A percentile compares a stretch with the other conserved stretches of the same genome.
Conservation (phyloP, 1,140 invertebrate species). For the Aphaenogaster rudis region DNA sequence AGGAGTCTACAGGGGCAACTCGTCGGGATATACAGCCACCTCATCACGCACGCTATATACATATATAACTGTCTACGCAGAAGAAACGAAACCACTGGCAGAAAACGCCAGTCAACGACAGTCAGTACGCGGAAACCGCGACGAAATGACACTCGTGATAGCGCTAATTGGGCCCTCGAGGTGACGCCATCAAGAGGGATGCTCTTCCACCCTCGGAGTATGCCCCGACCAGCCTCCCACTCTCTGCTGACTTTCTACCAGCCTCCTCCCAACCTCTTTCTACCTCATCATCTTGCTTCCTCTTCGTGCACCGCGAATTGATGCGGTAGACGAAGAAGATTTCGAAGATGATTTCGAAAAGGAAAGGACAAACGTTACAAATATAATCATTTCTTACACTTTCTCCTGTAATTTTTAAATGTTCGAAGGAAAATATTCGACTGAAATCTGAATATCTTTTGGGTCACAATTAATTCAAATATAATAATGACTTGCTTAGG, state of each 20-base stretch:
- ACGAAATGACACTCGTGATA: constrained; percentile 86
- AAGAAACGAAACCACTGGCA: constrained; percentile 77
- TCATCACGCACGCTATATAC: constrained; percentile 70
- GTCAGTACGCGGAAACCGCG: constrained; percentile 84
- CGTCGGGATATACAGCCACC: constrained; percentile 22
- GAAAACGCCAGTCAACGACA: constrained; percentile 84
- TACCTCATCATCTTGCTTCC: constrained; percentile 20
- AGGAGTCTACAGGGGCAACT: background rate
- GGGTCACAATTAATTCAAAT: background rate
- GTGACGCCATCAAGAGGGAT: constrained; percentile 82
- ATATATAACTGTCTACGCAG: constrained; percentile 62
- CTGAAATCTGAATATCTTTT: background rate
- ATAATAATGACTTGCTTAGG: background rate
- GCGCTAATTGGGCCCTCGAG: constrained; percentile 87
- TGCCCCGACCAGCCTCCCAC: constrained; percentile 45
- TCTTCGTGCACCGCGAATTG: constrained; percentile 16
- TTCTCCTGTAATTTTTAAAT: background rate
- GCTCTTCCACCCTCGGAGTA: constrained; percentile 76
- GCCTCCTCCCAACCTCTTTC: constrained; percentile 34
- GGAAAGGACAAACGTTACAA: constrained; percentile 10
- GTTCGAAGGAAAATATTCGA: constrained; percentile 4
- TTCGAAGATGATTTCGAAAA: constrained; percentile 7
- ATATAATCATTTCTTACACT: background rate
- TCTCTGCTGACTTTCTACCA: constrained; percentile 52
- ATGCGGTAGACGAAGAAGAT: constrained; percentile 14